These are phyloP conservation scores for Aphodius granarius DNA, from an alignment of 2,888 invertebrate species.

Conservation along the genomic window DNA sequence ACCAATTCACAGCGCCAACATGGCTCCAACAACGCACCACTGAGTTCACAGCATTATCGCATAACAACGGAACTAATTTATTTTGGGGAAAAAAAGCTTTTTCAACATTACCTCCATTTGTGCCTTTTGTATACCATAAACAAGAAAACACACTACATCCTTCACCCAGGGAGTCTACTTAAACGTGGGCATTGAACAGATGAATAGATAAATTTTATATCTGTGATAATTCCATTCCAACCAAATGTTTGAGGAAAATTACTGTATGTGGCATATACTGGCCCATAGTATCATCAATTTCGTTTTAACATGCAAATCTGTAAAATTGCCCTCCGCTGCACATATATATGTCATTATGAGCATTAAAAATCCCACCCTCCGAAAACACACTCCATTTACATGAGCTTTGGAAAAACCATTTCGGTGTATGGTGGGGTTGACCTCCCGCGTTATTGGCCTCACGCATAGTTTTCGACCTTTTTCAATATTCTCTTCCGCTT, in stretches of 20 bases:
- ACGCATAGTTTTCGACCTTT: background rate
- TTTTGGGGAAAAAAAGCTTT: too few relatives aligned
- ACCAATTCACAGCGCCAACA: background rate
- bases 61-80: too few relatives aligned
- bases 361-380: background rate
- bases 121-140: too few relatives aligned
- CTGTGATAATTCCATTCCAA: too few relatives aligned
- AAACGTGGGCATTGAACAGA: too few relatives aligned
- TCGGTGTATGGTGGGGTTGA: background rate
- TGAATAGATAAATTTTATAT: too few relatives aligned
- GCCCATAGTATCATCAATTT: background rate
- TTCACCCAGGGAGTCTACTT: too few relatives aligned
- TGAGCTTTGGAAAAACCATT: background rate
- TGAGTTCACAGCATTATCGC: too few relatives aligned
- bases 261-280: too few relatives aligned
- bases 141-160: too few relatives aligned
- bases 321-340: background rate
- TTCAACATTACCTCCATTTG: too few relatives aligned
- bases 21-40: background rate
- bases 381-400: background rate
- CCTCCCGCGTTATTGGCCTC: background rate
- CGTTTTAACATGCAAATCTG: background rate
- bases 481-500: background rate
- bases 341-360: background rate
- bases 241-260: background rate